Evolutionary conservation across 2,888 invertebrate species (phyloP).

Genomic region (Salticus scenicus): DNA sequence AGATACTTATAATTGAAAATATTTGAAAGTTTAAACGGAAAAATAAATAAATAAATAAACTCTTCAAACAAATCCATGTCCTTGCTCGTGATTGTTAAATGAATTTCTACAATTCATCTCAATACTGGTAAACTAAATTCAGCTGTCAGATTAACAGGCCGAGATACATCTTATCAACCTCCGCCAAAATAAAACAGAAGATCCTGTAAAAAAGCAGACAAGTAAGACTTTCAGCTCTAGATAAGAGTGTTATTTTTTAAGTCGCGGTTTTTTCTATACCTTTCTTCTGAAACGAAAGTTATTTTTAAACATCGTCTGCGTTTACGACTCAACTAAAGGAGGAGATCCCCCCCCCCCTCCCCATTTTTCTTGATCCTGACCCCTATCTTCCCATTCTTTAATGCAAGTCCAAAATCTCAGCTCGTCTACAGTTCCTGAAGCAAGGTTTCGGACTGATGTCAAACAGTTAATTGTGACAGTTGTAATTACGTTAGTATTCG

Average conservation of each 20-base stretch:
- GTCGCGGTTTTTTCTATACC: constrained; percentile 7
- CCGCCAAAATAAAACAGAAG: constrained; percentile 20
- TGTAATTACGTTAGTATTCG: background rate
- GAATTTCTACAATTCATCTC: too few relatives aligned
- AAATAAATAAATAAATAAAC: too few relatives aligned
- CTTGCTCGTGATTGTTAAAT: too few relatives aligned
- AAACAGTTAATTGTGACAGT: background rate
- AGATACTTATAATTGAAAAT: too few relatives aligned
- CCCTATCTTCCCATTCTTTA: constrained; percentile 19
- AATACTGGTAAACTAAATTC: too few relatives aligned
- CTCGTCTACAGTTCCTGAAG: background rate
- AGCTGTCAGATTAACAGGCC: too few relatives aligned
- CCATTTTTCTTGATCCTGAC: constrained; percentile 21
- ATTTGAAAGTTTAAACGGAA: too few relatives aligned
- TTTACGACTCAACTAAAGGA: constrained; percentile 19
- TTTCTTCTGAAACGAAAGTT: constrained; percentile 25
- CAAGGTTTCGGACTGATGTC: background rate
- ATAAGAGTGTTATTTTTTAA: constrained; percentile 17
- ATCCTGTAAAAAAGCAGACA: constrained; percentile 11
- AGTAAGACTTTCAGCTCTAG: background rate
- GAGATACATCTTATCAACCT: constrained; percentile 3
- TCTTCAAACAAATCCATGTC: too few relatives aligned
- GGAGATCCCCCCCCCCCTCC: background rate
- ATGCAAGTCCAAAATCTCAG: background rate
- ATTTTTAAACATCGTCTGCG: constrained; percentile 26